Conservation (phyloP, 2,113 vertebrate genomes). For the Penelope pileata region DNA sequence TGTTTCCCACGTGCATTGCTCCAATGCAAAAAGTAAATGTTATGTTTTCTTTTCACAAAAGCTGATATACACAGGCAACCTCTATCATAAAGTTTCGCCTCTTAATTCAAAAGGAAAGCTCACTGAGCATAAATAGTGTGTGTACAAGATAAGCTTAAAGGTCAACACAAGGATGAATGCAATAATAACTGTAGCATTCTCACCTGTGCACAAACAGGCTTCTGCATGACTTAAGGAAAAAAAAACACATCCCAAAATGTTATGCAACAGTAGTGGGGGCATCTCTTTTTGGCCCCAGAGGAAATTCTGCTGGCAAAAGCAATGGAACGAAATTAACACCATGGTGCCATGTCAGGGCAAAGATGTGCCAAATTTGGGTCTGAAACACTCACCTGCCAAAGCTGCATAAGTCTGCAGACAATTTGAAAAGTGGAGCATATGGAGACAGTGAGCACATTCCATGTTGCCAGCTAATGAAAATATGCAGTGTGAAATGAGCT, state of each 20-base stretch:
- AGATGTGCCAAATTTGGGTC: neutral
- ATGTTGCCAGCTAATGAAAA: neutral
- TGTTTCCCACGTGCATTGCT: neutral
- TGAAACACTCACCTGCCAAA: neutral
- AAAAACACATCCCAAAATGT: neutral
- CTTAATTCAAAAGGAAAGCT: constrained; percentile 6
- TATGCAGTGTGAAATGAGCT: neutral
- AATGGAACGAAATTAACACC: neutral
- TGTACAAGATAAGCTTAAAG: constrained; percentile 19
- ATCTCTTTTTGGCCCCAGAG: neutral
- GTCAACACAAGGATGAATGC: constrained; percentile 17
- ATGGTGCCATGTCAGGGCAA: neutral
- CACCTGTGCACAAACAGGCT: neutral
- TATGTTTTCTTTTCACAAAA: constrained; percentile 26
- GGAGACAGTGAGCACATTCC: neutral
- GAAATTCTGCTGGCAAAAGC: neutral
- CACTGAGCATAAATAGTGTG: neutral
- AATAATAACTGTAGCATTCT: neutral
- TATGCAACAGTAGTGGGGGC: neutral
- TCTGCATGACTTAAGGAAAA: neutral
- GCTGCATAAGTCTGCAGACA: neutral
- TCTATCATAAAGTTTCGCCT: neutral
- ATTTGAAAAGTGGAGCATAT: neutral
- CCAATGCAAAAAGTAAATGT: constrained; percentile 40
- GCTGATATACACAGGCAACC: neutral